phyloP scores from a whole-genome alignment of 1,140 invertebrate species.

The Latrodectus geometricus region DNA sequence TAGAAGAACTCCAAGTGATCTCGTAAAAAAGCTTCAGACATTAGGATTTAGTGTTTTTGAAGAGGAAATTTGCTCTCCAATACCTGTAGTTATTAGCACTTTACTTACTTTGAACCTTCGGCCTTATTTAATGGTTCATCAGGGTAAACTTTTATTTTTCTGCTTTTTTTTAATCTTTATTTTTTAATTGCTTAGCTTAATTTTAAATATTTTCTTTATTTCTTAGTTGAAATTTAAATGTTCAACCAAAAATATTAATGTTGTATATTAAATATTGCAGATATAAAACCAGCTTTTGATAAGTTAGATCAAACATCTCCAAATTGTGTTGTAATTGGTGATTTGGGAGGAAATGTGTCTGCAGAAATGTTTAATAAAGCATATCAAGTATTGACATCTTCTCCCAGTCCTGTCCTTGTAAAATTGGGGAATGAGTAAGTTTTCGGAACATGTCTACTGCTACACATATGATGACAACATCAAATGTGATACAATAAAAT shows the following conservation, averaged over 20 bases:
- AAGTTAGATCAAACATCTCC: conserved; percentile 70
- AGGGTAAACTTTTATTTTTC: conserved; percentile 66
- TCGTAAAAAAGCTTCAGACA: conserved; percentile 69
- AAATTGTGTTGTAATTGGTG: conserved; percentile 75
- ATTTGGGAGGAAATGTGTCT: conserved; percentile 72
- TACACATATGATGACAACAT: too few relatives aligned
- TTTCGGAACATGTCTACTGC: too few relatives aligned
- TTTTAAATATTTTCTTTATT: background rate
- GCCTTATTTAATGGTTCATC: conserved; percentile 72
- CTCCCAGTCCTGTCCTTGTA: conserved; percentile 70
- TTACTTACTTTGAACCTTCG: conserved; percentile 69
- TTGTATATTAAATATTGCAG: conserved; percentile 66
- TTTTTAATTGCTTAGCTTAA: background rate
- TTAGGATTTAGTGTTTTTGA: conserved; percentile 71
- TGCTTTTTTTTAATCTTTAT: background rate
- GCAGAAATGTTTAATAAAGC: conserved; percentile 74
- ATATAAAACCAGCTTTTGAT: conserved; percentile 70
- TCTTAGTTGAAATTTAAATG: background rate
- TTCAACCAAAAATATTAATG: background rate
- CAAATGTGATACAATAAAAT: too few relatives aligned
- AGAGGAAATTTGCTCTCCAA: conserved; percentile 72
- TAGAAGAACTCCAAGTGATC: conserved; percentile 67
- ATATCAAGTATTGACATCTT: conserved; percentile 71
- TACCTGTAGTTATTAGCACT: conserved; percentile 70
- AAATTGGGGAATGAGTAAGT: conserved; percentile 73